Conservation (phyloP, 2,113 vertebrate genomes). For the Rafetus swinhoei region DNA sequence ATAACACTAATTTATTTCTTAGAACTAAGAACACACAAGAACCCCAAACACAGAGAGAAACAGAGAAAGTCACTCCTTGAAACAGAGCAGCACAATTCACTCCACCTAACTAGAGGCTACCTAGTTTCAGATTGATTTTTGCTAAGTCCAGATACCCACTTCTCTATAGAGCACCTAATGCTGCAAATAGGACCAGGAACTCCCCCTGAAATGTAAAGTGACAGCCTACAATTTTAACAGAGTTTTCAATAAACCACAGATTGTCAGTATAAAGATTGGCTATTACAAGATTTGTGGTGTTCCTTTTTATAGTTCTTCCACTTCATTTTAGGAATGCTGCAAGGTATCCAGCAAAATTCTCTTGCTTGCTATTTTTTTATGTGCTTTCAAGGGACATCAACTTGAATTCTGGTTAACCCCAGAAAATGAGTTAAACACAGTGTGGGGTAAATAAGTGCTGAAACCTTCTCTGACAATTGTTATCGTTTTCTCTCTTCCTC, state of each 20-base stretch:
- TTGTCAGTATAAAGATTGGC: neutral
- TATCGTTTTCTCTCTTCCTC: neutral
- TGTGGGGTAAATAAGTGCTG: neutral
- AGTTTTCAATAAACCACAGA: neutral
- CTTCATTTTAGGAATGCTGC: neutral
- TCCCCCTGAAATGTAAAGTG: no score
- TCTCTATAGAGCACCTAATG: neutral
- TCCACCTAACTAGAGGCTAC: neutral
- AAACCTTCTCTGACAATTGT: neutral
- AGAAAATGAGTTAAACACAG: neutral
- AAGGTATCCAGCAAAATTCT: neutral
- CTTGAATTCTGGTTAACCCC: neutral
- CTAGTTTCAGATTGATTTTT: neutral
- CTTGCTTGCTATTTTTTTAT: neutral
- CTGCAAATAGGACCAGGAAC: no score
- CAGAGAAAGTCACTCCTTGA: neutral
- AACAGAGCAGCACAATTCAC: neutral
- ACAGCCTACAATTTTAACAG: no score
- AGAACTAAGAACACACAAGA: neutral
- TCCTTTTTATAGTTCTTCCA: neutral
- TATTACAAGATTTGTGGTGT: neutral
- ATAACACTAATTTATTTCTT: neutral
- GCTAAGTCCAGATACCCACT: neutral
- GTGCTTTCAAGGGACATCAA: neutral
- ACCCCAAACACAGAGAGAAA: neutral